Evolutionary conservation across 2,113 vertebrate genomes (phyloP).

Genomic region (Rhea pennata): DNA sequence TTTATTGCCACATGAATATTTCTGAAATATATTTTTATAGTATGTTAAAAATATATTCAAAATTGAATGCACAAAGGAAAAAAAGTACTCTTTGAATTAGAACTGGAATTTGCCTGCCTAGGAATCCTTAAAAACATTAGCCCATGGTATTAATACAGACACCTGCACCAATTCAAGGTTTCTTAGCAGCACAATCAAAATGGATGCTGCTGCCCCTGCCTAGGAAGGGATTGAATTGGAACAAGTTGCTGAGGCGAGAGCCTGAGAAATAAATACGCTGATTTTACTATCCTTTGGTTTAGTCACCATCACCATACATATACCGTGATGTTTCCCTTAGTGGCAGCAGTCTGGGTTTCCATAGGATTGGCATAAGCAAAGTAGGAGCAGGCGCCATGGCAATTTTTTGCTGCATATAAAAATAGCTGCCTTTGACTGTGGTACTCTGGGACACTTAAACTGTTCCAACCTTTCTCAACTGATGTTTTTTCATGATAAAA

Average conservation of each 20-base stretch:
- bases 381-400: accelerated
- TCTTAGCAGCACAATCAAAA: background rate
- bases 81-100: background rate
- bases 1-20: background rate
- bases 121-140: background rate
- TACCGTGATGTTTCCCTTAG: background rate
- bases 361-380: background rate
- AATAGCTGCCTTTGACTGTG: background rate
- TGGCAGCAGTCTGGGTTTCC: background rate
- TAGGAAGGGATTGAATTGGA: background rate
- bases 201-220: background rate
- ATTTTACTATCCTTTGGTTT: background rate
- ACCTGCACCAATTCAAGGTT: background rate
- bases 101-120: background rate
- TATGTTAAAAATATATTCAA: background rate
- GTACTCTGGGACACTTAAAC: background rate
- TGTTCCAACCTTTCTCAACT: background rate
- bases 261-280: background rate
- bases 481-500: background rate
- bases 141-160: background rate
- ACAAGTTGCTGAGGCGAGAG: background rate
- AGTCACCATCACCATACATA: background rate
- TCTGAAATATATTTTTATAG: background rate
- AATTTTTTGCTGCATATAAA: background rate
- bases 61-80: background rate